Evolutionary conservation across 2,888 invertebrate species (phyloP).

Genomic region (Lasioglossum oenotherae): DNA sequence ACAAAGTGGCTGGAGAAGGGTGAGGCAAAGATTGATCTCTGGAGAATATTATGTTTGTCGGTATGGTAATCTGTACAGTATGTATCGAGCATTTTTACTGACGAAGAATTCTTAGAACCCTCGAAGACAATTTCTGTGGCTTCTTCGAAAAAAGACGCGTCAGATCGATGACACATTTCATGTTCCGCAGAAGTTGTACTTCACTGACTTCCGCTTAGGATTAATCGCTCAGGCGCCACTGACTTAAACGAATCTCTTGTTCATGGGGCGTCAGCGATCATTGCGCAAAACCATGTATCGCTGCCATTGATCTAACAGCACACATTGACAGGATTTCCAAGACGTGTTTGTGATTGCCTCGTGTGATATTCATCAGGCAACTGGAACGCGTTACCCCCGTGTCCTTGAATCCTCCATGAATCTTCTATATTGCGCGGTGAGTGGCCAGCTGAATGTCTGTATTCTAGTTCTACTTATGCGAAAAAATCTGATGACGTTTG

Average conservation of each 20-base stretch:
- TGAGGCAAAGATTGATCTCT: not conserved
- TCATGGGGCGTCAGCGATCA: not conserved
- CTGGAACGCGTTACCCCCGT: not conserved
- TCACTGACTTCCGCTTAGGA: not conserved
- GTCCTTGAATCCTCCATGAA: constrained; percentile 6
- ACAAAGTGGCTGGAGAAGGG: not conserved
- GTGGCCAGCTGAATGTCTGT: not conserved
- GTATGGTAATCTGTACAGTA: not conserved
- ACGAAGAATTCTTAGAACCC: not conserved
- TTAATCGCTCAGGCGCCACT: not conserved
- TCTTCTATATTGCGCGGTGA: not conserved
- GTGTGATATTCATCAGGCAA: not conserved
- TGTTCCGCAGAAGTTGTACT: not conserved
- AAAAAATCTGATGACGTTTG: not conserved
- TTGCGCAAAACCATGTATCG: constrained; percentile 2
- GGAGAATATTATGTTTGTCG: not conserved
- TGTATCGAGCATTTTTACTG: too few relatives aligned
- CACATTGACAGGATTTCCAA: constrained; percentile 1
- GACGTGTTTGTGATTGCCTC: constrained; percentile 10
- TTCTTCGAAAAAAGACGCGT: not conserved
- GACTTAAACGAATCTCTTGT: not conserved
- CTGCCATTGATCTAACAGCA: not conserved
- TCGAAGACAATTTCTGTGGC: not conserved
- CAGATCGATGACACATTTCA: not conserved
- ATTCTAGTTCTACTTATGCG: not conserved